These are phyloP conservation scores for Probosciger aterrimus DNA, from an alignment of 2,113 vertebrate genomes.

Conservation along the genomic window DNA sequence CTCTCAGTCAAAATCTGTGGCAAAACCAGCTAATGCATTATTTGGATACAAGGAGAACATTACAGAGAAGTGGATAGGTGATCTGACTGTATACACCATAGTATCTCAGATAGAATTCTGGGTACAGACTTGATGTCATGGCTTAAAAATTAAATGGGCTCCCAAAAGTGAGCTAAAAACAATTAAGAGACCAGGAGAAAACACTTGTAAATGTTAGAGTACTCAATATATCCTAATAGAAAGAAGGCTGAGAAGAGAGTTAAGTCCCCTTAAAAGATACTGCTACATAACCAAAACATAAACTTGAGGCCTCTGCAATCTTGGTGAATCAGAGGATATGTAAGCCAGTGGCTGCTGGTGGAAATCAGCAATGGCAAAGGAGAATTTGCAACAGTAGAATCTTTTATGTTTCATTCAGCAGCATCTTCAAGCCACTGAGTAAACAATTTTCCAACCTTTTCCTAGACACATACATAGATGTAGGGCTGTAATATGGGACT, in stretches of 20 bases:
- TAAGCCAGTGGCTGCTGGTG: background rate
- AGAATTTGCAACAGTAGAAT: background rate
- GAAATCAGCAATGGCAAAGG: background rate
- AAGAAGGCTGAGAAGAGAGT: background rate
- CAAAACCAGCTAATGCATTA: background rate
- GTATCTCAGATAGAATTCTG: background rate
- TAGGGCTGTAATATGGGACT: background rate
- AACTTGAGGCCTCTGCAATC: background rate
- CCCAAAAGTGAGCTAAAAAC: background rate
- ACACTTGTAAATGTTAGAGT: background rate
- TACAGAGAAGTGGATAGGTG: background rate
- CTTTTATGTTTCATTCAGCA: background rate
- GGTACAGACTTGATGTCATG: background rate
- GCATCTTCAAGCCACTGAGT: background rate
- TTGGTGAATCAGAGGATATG: background rate
- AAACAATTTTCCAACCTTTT: background rate
- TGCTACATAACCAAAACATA: background rate
- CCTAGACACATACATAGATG: fast-evolving
- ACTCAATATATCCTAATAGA: background rate
- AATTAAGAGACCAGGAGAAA: background rate
- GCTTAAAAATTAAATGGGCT: background rate
- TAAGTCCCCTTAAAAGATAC: background rate
- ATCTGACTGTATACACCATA: background rate
- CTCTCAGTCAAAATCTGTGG: background rate
- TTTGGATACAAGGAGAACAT: background rate